Evolutionary conservation across 2,888 invertebrate species (phyloP), one percentile per base, ranked within the genome.

Genomic region (Seira sanloemensis): DNA sequence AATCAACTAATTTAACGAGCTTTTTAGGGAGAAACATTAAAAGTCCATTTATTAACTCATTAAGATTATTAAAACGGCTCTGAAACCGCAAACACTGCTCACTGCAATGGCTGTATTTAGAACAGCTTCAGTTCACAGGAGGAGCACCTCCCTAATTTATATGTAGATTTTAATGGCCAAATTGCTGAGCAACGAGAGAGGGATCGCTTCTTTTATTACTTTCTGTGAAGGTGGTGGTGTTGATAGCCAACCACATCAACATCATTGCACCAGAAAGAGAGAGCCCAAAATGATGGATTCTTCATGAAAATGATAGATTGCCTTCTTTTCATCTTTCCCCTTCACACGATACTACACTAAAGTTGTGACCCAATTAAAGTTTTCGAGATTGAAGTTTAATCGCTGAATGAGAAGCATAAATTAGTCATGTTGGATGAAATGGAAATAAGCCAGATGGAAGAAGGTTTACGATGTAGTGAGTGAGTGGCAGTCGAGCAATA

Each of bases 1-100:
- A 71, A 58, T 62, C 62, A 24, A 24, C 62, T 46, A 65, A 78
- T 73, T 72, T 79, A 79, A 73, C 58, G 79, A 74, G 79, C 67
- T 54, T 50, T 37, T 37, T 37, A 37, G 68, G 74, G 25, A 69
- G 65, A 37, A 69, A 74, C 73, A 74, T 25, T 80, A 80, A 80
- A 80, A 80, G 74, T 58, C 58, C 73, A 80, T 75, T 75, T 81
- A 81, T 75, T 81, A 81, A 71, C 81, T 75, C 75, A 75, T 81
- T 75, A 81, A 81, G 81, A 81, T 69, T 66, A 46, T 66, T 27
- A 76, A 76, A 76, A 67, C 50, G 12, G 66, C 66, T 2, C 37
- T 69, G 37, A 37, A 12, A 4, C 4, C 4, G 5, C 37, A 37
- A 37, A 37, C 37, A n/a, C n/a, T n/a, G n/a, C n/a, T n/a, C 37